Percentiles rank a stretch among this genome's conserved stretches.
Conservation (phyloP, 2,113 vertebrate species). For the Cynoglossus semilaevis region DNA sequence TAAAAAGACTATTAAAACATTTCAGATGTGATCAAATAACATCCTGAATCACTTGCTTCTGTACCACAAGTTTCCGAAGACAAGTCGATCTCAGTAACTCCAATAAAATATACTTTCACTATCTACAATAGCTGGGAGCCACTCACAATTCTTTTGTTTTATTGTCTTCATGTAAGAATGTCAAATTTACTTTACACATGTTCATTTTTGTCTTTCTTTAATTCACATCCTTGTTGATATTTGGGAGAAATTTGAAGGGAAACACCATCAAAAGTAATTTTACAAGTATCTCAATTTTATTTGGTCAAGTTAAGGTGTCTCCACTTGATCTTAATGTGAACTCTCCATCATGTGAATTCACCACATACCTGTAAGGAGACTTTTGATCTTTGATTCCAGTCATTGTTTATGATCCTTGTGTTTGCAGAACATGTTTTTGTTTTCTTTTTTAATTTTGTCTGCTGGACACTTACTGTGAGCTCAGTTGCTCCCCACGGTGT, state of each 20-base stretch:
- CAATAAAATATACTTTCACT: no score
- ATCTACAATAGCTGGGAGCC: neutral
- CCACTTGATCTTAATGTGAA: conserved; percentile 5
- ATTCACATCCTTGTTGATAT: conserved; percentile 1
- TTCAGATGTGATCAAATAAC: conserved; percentile 22
- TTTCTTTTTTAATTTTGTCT: conserved; percentile 18
- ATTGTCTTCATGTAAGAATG: no score
- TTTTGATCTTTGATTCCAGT: conserved; percentile 13
- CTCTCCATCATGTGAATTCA: conserved; percentile 1
- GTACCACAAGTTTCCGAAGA: no score
- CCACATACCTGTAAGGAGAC: conserved; percentile 12
- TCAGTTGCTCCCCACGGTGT: neutral
- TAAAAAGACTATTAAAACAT: conserved; percentile 16
- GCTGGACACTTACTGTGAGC: conserved; percentile 35
- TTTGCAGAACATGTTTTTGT: conserved; percentile 23
- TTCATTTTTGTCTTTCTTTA: neutral
- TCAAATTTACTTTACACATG: neutral
- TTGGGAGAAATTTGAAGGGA: conserved; percentile 17
- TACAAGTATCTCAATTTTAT: conserved; percentile 12
- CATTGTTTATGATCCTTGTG: conserved; percentile 1
- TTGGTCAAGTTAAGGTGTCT: neutral
- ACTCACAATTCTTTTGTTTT: neutral
- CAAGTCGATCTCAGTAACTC: no score
- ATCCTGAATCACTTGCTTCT: no score
- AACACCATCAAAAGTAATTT: conserved; percentile 9